Percentiles rank a stretch among this genome's conserved stretches.
phyloP scores from a whole-genome alignment of 2,888 invertebrate genomes.

The Brachypterus glaber region DNA sequence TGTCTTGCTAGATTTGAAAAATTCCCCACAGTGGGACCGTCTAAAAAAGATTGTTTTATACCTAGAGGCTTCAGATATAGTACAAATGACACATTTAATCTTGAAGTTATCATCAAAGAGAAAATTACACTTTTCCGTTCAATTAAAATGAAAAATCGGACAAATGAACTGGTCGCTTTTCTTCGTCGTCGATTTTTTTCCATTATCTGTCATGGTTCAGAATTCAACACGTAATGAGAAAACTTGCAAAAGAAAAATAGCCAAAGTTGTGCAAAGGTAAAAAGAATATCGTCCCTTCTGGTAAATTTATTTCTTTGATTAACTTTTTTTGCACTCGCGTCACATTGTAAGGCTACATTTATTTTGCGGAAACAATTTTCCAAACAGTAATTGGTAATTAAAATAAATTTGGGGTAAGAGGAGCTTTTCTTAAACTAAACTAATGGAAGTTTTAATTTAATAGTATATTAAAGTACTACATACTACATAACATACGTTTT shows the following conservation, averaged over 20 bases:
- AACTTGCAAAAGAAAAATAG: slow-evolving; percentile 34
- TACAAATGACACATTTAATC: too few species aligned
- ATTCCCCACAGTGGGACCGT: too few species aligned
- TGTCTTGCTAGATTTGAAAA: too few species aligned
- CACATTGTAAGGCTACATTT: slow-evolving; percentile 23
- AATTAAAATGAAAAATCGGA: slow-evolving; percentile 20
- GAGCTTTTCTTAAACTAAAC: too few species aligned
- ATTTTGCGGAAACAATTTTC: slow-evolving; percentile 16
- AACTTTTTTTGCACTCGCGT: slow-evolving; percentile 28
- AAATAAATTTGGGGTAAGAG: too few species aligned
- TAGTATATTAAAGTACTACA: too few species aligned
- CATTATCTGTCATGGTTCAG: slow-evolving; percentile 26
- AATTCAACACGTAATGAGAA: slow-evolving; percentile 35
- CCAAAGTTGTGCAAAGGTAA: slow-evolving; percentile 31
- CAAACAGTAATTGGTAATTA: slow-evolving; percentile 15
- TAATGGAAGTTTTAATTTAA: too few species aligned
- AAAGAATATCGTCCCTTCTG: slow-evolving; percentile 27
- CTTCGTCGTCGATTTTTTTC: slow-evolving; percentile 22
- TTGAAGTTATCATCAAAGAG: too few species aligned
- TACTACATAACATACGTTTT: too few species aligned
- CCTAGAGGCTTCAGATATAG: too few species aligned
- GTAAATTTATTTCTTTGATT: slow-evolving; percentile 35
- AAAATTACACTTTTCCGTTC: slow-evolving; percentile 14
- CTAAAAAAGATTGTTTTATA: too few species aligned
- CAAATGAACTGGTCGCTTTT: slow-evolving; percentile 24